Base-by-base conservation (phyloP, 2,113 vertebrate genomes). In the Misgurnus anguillicaudatus region DNA sequence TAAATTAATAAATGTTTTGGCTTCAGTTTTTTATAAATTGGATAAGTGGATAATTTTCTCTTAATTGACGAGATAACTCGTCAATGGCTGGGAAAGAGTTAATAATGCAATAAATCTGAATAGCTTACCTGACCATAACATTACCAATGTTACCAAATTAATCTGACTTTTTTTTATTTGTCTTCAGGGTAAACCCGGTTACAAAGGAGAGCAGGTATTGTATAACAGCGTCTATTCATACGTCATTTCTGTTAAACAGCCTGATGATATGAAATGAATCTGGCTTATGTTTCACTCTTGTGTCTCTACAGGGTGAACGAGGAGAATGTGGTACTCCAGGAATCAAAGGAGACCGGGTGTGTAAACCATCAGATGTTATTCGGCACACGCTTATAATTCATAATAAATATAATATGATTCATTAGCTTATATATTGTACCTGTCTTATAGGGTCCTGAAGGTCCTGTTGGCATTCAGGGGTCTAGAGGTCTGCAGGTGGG, bases 311-410 rank as follows among this genome's bases (percentile, higher is more conserved):
- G 95, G 95, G 96, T 78, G 93, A 96, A 86, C 92, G 94, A 90
- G 95, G 95, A 31, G 94, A 96, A 84, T 98, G 96, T 84, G 96
- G 95, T 65, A 94, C 91, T 79, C 96, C 96, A 63, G 95, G 95
- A 86, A 90, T 93, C 84, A 97, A 97, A 94, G 96, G 96, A 89
- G 95, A 96, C 87, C 91, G 90, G 91, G 95, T 96, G 90, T 21
- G 90, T 85, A 88, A 38, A 3, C 55, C 7, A 64, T 41, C 41
- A 76, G 8, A 61, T 11, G 61, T 77, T 68, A 16, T 19, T 75
- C 14, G 53, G 10, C 60, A 72, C 41, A 9, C n/a, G 36, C 10
- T 1, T 14, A 5, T n/a, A 8, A 38, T 19, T 47, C 14, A 31
- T n/a, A 57, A 42, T 47, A 47, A 13, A 62, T 38, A 9, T 36